Conservation (phyloP, 2,888 invertebrate species). For the Protophormia terraenovae region DNA sequence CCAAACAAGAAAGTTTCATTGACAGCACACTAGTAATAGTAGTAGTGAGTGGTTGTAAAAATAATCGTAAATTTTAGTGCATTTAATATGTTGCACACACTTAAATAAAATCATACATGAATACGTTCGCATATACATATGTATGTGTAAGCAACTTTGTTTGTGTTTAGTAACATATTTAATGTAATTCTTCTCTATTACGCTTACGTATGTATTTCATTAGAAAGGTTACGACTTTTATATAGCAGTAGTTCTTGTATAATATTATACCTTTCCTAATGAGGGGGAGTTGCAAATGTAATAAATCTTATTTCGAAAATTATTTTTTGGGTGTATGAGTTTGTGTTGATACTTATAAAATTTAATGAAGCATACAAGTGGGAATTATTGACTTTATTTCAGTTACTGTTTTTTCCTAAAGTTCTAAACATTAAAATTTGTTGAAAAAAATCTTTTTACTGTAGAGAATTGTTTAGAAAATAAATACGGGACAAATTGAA, state of each 20-base stretch:
- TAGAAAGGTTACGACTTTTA: slow-evolving; percentile 65
- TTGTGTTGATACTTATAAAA: slow-evolving; percentile 52
- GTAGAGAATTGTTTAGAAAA: slow-evolving; percentile 35
- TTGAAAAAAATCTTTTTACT: slow-evolving; percentile 15
- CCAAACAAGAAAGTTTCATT: not conserved
- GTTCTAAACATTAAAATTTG: not conserved
- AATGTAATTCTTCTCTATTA: not conserved
- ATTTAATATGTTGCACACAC: slow-evolving; percentile 34
- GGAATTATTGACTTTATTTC: slow-evolving; percentile 64
- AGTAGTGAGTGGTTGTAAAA: slow-evolving; percentile 8
- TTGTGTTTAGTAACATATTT: slow-evolving; percentile 11
- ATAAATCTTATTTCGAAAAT: slow-evolving; percentile 66
- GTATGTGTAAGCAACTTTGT: not conserved
- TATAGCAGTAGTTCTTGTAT: slow-evolving; percentile 4
- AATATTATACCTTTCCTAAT: slow-evolving; percentile 1
- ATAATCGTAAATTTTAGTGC: slow-evolving; percentile 41
- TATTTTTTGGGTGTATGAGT: slow-evolving; percentile 40
- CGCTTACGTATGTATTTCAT: slow-evolving; percentile 35
- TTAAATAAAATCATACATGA: not conserved
- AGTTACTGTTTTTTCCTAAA: not conserved
- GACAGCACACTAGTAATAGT: not conserved
- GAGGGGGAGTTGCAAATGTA: slow-evolving; percentile 56
- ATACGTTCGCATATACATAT: no score
- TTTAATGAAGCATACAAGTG: slow-evolving; percentile 68
- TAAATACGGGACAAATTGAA: not conserved